Percentiles rank a stretch among this genome's conserved stretches.
Evolutionary conservation across 2,113 vertebrate genomes (phyloP).

Genomic region (Thomomys bottae): DNA sequence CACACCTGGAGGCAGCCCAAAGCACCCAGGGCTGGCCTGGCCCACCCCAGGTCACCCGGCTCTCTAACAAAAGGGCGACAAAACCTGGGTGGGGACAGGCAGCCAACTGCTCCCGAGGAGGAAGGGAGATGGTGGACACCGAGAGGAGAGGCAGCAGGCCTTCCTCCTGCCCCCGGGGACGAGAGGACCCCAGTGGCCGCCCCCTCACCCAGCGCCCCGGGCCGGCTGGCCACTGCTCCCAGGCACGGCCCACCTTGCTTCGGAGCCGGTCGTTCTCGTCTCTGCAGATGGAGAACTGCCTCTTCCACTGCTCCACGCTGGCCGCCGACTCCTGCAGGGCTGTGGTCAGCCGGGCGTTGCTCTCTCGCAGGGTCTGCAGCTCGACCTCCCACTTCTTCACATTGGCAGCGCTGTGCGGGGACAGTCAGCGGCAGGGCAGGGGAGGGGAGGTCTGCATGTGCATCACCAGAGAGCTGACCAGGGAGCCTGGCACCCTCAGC

Average conservation of each 20-base stretch:
- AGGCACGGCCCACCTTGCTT: slow-evolving; percentile 86
- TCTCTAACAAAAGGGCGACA: background rate
- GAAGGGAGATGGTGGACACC: fast-evolving
- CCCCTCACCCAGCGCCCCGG: fast-evolving
- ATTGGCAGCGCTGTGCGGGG: slow-evolving; percentile 88
- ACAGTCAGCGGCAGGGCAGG: fast-evolving
- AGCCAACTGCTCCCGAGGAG: background rate
- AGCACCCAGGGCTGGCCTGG: fast-evolving
- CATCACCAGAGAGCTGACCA: too few species aligned
- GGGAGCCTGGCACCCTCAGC: background rate
- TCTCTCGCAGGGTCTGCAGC: slow-evolving; percentile 94
- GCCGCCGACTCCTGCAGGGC: slow-evolving; percentile 93
- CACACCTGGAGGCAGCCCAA: too few species aligned
- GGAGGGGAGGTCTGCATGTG: background rate
- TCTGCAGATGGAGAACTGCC: slow-evolving; percentile 91
- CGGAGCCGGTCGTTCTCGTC: slow-evolving; percentile 94
- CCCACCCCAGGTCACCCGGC: too few species aligned
- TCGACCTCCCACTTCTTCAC: slow-evolving; percentile 97
- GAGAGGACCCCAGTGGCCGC: too few species aligned
- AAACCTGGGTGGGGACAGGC: background rate
- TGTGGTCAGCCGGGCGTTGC: slow-evolving; percentile 91
- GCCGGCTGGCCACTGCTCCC: too few species aligned
- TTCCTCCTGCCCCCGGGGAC: background rate
- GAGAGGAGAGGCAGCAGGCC: background rate
- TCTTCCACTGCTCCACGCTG: slow-evolving; percentile 96